phyloP scores from a whole-genome alignment of 2,888 invertebrate species.

The Ormyrus thymus region DNA sequence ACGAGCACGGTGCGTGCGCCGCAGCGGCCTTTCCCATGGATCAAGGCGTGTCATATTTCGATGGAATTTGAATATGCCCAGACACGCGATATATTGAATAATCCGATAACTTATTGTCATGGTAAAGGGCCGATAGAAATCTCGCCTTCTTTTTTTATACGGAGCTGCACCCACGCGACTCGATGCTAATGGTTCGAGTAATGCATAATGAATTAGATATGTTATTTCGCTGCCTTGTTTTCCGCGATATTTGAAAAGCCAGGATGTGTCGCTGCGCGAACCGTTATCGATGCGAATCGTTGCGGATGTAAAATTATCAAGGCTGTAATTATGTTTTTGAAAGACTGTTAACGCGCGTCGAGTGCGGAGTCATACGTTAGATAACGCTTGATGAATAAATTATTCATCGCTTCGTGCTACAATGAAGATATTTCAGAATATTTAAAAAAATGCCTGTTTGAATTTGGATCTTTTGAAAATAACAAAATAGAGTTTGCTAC shows the following conservation, averaged over 20 bases:
- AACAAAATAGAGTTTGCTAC: too few relatives aligned
- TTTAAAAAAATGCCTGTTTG: too few relatives aligned
- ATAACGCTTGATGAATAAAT: too few relatives aligned
- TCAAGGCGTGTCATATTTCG: slow-evolving; percentile 53
- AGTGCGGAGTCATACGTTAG: too few relatives aligned
- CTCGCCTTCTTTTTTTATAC: slow-evolving; percentile 19
- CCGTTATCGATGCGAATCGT: neutral
- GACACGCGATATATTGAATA: slow-evolving; percentile 43
- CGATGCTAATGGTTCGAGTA: slow-evolving; percentile 38
- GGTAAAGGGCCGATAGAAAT: slow-evolving; percentile 40
- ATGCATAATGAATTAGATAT: slow-evolving; percentile 50
- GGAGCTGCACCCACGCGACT: slow-evolving; percentile 27
- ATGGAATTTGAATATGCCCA: slow-evolving; percentile 46
- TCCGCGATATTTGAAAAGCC: slow-evolving; percentile 41
- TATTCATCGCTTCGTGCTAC: too few relatives aligned
- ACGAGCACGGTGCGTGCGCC: neutral
- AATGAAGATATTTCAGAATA: too few relatives aligned
- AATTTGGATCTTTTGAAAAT: too few relatives aligned
- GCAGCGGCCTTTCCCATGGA: slow-evolving; percentile 16
- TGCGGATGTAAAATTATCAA: neutral
- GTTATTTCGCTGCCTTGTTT: slow-evolving; percentile 35
- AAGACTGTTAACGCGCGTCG: neutral
- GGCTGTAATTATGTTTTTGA: slow-evolving; percentile 14
- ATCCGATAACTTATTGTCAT: slow-evolving; percentile 37
- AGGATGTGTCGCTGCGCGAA: slow-evolving; percentile 30